Evolutionary conservation across 2,888 invertebrate species (phyloP).

Genomic region (Zelleria hepariella): DNA sequence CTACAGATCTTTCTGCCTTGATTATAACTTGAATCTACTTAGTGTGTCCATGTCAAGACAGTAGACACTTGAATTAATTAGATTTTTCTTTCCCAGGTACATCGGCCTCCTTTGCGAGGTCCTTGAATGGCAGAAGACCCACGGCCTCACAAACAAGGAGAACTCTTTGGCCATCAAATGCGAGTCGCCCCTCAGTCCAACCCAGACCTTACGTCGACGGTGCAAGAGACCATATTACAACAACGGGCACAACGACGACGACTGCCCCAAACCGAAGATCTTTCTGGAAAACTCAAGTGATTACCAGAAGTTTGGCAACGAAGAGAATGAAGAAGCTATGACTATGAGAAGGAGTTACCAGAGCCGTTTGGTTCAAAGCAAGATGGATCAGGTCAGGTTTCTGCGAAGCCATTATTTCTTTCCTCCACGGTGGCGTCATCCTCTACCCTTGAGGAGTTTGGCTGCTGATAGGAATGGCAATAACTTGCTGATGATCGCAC

Average conservation of each 20-base stretch:
- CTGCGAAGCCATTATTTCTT: constrained; percentile 53
- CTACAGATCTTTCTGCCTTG: too few species aligned
- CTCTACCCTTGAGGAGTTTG: constrained; percentile 59
- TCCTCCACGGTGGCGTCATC: constrained; percentile 51
- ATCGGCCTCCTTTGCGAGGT: constrained; percentile 89
- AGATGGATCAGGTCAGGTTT: constrained; percentile 45
- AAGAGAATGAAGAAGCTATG: constrained; percentile 52
- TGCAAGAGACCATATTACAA: constrained; percentile 27
- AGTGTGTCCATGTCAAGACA: background rate
- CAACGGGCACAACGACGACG: constrained; percentile 35
- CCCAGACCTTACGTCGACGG: constrained; percentile 25
- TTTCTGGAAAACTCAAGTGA: constrained; percentile 29
- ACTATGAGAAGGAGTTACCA: constrained; percentile 23
- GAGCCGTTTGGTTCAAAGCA: constrained; percentile 23
- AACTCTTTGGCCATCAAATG: constrained; percentile 69
- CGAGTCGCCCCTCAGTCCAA: constrained; percentile 52
- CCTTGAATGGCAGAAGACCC: constrained; percentile 87
- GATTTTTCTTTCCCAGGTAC: constrained; percentile 71
- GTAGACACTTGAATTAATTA: background rate
- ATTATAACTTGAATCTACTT: too few species aligned
- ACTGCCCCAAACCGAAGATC: constrained; percentile 32
- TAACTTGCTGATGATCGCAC: constrained; percentile 78
- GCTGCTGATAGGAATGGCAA: constrained; percentile 74
- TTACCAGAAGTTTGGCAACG: constrained; percentile 42
- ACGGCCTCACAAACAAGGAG: constrained; percentile 58